A percentile compares a stretch with the other conserved stretches of the same genome.
phyloP scores from a whole-genome alignment of 2,797 vertebrate genomes.

The Tangara arthus region DNA sequence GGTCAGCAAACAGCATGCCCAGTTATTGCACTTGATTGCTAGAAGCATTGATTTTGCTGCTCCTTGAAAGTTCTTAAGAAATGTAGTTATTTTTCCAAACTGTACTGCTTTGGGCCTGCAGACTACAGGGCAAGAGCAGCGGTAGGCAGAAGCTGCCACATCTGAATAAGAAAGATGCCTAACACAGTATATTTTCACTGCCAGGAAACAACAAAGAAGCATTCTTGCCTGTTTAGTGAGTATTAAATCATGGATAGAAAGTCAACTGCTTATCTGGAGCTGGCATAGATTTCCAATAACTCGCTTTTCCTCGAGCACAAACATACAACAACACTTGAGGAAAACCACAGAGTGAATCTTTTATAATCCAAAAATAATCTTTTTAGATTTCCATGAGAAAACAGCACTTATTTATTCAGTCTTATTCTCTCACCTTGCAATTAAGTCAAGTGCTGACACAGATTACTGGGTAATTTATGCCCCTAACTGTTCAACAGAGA shows the following conservation, averaged over 20 bases:
- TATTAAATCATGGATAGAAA: constrained; percentile 33
- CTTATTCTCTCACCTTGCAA: constrained; percentile 51
- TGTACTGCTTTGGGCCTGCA: constrained; percentile 17
- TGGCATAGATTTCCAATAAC: constrained; percentile 50
- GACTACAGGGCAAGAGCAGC: background rate
- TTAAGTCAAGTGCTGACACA: constrained; percentile 37
- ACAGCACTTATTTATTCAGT: background rate
- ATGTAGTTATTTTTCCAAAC: background rate
- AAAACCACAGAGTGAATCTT: constrained; percentile 60
- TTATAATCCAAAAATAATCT: constrained; percentile 46
- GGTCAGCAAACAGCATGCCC: background rate
- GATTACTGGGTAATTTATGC: background rate
- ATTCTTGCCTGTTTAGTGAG: constrained; percentile 59
- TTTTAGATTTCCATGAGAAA: constrained; percentile 61
- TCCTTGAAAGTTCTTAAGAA: background rate
- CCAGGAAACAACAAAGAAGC: constrained; percentile 60
- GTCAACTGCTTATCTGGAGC: constrained; percentile 32
- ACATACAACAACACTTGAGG: background rate
- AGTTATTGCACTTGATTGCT: background rate
- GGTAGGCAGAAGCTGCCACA: constrained; percentile 38
- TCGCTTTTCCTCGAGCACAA: background rate
- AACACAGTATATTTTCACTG: constrained; percentile 54
- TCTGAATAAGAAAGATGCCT: constrained; percentile 34
- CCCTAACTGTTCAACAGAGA: background rate
- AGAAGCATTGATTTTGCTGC: background rate